These are phyloP conservation scores for Sebastes goodei DNA, from an alignment of 2,797 vertebrate species.

Conservation along the genomic window DNA sequence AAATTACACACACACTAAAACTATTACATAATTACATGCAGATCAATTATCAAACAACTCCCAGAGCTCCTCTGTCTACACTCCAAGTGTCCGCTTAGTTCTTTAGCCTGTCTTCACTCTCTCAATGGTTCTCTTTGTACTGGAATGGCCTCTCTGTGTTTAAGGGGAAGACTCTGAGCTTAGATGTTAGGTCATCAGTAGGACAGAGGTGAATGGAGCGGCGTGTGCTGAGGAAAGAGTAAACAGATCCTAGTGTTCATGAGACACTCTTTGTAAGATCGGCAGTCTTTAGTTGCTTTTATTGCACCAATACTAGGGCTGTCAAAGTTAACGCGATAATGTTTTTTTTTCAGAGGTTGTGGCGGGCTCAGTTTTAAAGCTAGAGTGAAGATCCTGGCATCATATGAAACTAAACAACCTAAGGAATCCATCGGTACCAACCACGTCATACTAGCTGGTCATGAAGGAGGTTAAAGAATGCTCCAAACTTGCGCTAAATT, in stretches of 20 bases:
- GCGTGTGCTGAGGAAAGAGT: slow-evolving; percentile 54
- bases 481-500: no score
- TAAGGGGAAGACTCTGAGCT: slow-evolving; percentile 61
- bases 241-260: slow-evolving; percentile 60
- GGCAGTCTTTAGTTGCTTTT: slow-evolving; percentile 17
- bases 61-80: neutral
- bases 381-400: no score
- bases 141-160: slow-evolving; percentile 37
- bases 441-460: no score
- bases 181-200: slow-evolving; percentile 71
- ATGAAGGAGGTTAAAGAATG: accelerated
- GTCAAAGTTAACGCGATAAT: no score
- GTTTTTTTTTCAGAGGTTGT: no score
- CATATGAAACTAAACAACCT: no score
- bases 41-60: slow-evolving; percentile 32
- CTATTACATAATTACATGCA: slow-evolving; percentile 19
- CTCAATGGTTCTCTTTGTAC: slow-evolving; percentile 63
- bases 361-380: no score
- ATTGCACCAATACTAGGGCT: neutral
- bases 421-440: no score
- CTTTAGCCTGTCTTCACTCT: slow-evolving; percentile 22
- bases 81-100: slow-evolving; percentile 19
- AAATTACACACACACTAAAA: slow-evolving; percentile 9
- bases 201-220: slow-evolving; percentile 71
- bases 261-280: slow-evolving; percentile 51